phyloP scores from a whole-genome alignment of 1,140 invertebrate genomes.

The Temnothorax curvispinosus region DNA sequence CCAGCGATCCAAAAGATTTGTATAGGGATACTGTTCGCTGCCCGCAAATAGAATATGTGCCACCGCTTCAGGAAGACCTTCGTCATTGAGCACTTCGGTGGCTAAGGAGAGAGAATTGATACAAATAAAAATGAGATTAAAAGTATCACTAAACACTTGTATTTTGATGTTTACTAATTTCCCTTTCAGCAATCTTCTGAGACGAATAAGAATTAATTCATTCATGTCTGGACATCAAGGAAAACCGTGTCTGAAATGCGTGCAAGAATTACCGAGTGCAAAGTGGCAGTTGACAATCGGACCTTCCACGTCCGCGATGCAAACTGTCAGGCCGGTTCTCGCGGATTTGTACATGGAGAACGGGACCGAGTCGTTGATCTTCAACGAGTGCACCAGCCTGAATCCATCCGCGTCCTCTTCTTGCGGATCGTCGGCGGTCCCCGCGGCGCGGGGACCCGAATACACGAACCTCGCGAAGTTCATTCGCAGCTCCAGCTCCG shows the following conservation, averaged over 20 bases:
- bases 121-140: too few relatives aligned
- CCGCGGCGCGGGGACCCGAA: slow-evolving; percentile 79
- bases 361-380: slow-evolving; percentile 90
- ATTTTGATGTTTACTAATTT: too few relatives aligned
- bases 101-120: slow-evolving; percentile 85
- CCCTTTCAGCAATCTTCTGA: too few relatives aligned
- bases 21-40: slow-evolving; percentile 95
- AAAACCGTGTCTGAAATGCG: too few relatives aligned
- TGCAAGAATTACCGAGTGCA: slow-evolving; percentile 89
- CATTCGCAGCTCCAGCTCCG: neutral
- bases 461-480: neutral
- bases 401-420: slow-evolving; percentile 85
- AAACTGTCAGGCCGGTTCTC: slow-evolving; percentile 92
- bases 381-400: slow-evolving; percentile 88
- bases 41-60: slow-evolving; percentile 97
- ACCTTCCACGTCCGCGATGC: slow-evolving; percentile 93
- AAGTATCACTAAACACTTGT: too few relatives aligned
- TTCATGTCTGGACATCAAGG: too few relatives aligned
- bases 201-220: too few relatives aligned
- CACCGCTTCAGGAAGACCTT: slow-evolving; percentile 96
- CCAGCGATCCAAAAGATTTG: slow-evolving; percentile 94
- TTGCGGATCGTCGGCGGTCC: slow-evolving; percentile 86
- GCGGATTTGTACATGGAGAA: slow-evolving; percentile 93
- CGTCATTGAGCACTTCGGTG: slow-evolving; percentile 96
- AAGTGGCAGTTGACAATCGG: slow-evolving; percentile 95